phyloP scores from a whole-genome alignment of 2,113 vertebrate species.

The Heterotis niloticus region DNA sequence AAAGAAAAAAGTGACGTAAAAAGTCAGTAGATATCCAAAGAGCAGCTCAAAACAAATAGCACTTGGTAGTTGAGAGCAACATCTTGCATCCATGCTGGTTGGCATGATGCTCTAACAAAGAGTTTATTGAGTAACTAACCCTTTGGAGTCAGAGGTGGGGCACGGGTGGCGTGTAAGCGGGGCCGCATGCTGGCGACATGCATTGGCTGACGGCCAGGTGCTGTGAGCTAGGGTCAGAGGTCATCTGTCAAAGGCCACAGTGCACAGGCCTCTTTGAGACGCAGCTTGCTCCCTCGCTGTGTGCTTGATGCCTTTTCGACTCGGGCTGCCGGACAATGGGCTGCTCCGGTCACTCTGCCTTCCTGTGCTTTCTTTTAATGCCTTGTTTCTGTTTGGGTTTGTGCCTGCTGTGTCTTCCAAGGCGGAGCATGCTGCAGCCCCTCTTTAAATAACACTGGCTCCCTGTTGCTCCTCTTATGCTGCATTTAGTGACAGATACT shows the following conservation, averaged over 20 bases:
- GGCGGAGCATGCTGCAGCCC: no score
- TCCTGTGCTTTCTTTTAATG: neutral
- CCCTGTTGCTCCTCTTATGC: conserved; percentile 48
- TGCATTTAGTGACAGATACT: conserved; percentile 32
- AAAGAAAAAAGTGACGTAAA: neutral
- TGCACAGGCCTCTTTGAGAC: conserved; percentile 31
- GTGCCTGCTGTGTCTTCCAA: conserved; percentile 30
- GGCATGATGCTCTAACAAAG: conserved; percentile 48
- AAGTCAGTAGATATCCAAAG: no score
- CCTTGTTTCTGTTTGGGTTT: conserved; percentile 23
- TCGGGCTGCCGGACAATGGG: neutral
- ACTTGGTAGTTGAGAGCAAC: conserved; percentile 1
- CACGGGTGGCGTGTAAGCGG: conserved; percentile 53
- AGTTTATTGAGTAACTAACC: conserved; percentile 53
- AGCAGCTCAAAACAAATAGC: conserved; percentile 32
- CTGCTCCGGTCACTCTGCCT: neutral
- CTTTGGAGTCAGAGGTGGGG: conserved; percentile 38
- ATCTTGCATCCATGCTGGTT: conserved; percentile 35
- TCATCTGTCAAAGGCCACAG: conserved; percentile 28
- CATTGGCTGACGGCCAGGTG: conserved; percentile 85
- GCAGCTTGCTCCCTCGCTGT: neutral
- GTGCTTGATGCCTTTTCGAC: neutral
- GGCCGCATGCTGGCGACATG: conserved; percentile 81
- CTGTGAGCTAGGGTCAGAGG: conserved; percentile 71
- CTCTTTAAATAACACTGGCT: conserved; percentile 38